These are phyloP conservation scores for Euzetes globulus DNA, from an alignment of 2,888 invertebrate genomes.

Conservation along the genomic window DNA sequence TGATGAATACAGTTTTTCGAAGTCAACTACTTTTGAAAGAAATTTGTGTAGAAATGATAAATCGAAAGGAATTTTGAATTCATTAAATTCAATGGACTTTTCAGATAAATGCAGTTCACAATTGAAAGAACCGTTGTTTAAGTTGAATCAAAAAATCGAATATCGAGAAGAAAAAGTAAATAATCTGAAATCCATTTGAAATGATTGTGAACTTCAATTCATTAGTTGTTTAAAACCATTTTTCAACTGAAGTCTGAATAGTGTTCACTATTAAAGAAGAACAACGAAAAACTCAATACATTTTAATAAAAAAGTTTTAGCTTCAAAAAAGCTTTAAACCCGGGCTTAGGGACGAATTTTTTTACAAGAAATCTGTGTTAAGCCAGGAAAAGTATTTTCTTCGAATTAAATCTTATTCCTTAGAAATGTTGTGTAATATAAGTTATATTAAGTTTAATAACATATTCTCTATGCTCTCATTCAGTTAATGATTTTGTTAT, in stretches of 20 bases:
- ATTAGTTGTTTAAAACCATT: neutral
- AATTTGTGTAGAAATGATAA: too few species aligned
- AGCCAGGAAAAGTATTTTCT: neutral
- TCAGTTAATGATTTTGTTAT: conserved; percentile 6
- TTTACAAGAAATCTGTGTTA: conserved; percentile 13
- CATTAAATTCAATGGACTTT: too few species aligned
- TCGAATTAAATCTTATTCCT: conserved; percentile 1
- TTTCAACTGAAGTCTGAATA: neutral
- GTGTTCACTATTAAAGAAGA: neutral
- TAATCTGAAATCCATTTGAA: conserved; percentile 8
- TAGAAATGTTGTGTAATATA: neutral
- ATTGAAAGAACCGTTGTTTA: neutral
- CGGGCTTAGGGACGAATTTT: neutral
- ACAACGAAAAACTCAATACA: conserved; percentile 5
- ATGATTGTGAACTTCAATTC: conserved; percentile 4
- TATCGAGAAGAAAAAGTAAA: neutral
- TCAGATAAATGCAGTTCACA: too few species aligned
- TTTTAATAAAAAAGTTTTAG: conserved; percentile 6
- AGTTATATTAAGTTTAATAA: conserved; percentile 1
- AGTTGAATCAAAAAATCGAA: neutral
- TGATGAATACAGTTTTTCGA: too few species aligned
- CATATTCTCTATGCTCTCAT: neutral
- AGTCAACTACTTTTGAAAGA: too few species aligned
- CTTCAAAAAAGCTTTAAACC: neutral
- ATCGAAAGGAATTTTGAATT: too few species aligned